Evolutionary conservation across 2,888 invertebrate genomes (phyloP), one percentile per base, ranked within the genome.

Genomic region (Doris montereyensis): DNA sequence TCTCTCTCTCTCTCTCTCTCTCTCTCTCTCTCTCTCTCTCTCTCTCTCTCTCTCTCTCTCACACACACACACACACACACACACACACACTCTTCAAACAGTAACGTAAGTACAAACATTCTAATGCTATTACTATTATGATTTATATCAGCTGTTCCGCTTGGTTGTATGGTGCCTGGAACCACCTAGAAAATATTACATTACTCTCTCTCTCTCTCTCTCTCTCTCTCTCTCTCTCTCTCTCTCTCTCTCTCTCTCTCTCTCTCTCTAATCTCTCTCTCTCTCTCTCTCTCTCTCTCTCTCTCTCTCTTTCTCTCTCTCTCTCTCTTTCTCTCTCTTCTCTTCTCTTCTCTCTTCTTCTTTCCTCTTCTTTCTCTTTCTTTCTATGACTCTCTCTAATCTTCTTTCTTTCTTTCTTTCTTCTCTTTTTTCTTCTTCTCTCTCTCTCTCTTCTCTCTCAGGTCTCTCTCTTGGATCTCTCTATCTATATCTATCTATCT

Each of bases 281-380:
- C 34, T 70, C 70, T 70, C 34, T 34, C 34, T 70, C 70, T 70
- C 34, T 34, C 34, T 70, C 70, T 70, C 34, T 34, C 34, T 70
- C 70, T 70, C 34, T 34, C 34, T 70, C 70, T 70, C 34, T 34
- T 70, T 70, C 70, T 70, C 34, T 34, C 34, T 70, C 70, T 70
- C 34, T 34, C 34, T 70, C 70, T 70, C 34, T 34, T 70, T 70
- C 70, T 70, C 34, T 34, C 34, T 70, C 70, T 70, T 70, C 70
- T 70, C 34, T 34, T 70, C 34, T 34, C 34, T 32, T n/a, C 34
- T 70, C 70, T 70, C 34, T 34, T 70, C 34, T 34, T 70, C 10
- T 34, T 32, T 30, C 24, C 10, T 24, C 24, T n/a, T 76, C 35
- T 17, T 34, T 2, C 5, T 76, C 8, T 70, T 75, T 30, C 60